Evolutionary conservation across 1,140 invertebrate genomes (phyloP).

Genomic region (Brachionus sp.): DNA sequence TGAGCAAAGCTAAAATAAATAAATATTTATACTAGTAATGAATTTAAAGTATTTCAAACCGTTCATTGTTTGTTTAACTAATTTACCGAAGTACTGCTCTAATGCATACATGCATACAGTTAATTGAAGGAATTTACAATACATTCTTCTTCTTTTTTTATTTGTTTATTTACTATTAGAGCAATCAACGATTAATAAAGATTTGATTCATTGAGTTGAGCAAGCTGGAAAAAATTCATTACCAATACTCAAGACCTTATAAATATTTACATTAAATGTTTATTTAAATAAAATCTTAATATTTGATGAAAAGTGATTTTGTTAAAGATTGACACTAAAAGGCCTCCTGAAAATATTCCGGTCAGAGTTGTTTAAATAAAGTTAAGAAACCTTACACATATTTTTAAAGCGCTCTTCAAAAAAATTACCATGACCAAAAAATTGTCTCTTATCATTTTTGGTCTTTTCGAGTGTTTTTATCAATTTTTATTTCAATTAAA

Average conservation of each 20-base stretch:
- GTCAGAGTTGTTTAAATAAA: background rate
- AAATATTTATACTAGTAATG: slow-evolving; percentile 9
- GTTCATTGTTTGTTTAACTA: slow-evolving; percentile 42
- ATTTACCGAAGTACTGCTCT: slow-evolving; percentile 31
- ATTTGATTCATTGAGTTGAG: slow-evolving; percentile 30
- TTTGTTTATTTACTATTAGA: slow-evolving; percentile 29
- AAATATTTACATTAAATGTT: slow-evolving; percentile 40
- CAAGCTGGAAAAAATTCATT: slow-evolving; percentile 5
- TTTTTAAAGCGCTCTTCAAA: background rate
- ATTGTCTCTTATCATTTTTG: background rate
- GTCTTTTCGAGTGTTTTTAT: background rate
- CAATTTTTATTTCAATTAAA: slow-evolving; percentile 3
- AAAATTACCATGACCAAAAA: background rate
- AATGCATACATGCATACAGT: background rate
- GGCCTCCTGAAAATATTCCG: background rate
- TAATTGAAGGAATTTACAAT: slow-evolving; percentile 11
- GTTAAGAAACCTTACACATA: background rate
- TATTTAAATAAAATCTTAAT: slow-evolving; percentile 26
- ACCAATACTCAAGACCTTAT: background rate
- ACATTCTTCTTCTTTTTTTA: background rate
- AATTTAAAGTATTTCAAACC: slow-evolving; percentile 38
- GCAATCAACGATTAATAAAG: slow-evolving; percentile 24
- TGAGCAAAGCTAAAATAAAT: background rate
- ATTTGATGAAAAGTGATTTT: slow-evolving; percentile 22
- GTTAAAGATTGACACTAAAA: background rate